Evolutionary conservation across 2,113 vertebrate genomes (phyloP).

Genomic region (Xiphophorus couchianus): DNA sequence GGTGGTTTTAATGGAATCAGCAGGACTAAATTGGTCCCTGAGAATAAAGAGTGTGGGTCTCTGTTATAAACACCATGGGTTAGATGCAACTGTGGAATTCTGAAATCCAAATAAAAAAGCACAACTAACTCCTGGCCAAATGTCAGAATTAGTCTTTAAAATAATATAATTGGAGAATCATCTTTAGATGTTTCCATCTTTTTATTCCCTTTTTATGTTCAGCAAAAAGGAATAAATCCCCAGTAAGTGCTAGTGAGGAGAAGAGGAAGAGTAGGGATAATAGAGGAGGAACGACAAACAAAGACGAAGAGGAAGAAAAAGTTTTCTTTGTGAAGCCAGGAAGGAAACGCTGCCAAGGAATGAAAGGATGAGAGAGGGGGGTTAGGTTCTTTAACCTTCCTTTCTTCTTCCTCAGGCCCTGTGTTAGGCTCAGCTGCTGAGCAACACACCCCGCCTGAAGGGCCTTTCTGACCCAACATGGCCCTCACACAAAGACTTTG

Average conservation of each 20-base stretch:
- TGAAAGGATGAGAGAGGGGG: constrained; percentile 29
- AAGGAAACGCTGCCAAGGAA: constrained; percentile 20
- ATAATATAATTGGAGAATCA: not conserved
- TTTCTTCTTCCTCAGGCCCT: constrained; percentile 8
- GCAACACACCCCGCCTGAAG: constrained; percentile 14
- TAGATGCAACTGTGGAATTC: too few species aligned
- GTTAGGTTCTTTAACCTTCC: constrained; percentile 40
- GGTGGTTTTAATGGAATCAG: too few species aligned
- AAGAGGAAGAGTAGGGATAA: not conserved
- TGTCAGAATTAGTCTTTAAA: not conserved
- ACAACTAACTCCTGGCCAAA: not conserved
- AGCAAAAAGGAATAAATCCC: not conserved
- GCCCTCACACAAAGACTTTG: constrained; percentile 49
- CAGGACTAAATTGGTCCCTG: too few species aligned
- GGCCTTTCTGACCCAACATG: constrained; percentile 22
- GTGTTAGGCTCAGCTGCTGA: not conserved
- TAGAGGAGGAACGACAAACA: not conserved
- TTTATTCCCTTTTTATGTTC: not conserved
- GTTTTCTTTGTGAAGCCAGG: not conserved
- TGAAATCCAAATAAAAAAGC: too few species aligned
- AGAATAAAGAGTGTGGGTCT: too few species aligned
- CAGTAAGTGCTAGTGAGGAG: not conserved
- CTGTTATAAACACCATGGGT: too few species aligned
- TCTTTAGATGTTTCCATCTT: not conserved
- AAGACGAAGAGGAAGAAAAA: not conserved